Conservation (phyloP, 1,140 invertebrate species). For the Pseudobourletiella spinata region DNA sequence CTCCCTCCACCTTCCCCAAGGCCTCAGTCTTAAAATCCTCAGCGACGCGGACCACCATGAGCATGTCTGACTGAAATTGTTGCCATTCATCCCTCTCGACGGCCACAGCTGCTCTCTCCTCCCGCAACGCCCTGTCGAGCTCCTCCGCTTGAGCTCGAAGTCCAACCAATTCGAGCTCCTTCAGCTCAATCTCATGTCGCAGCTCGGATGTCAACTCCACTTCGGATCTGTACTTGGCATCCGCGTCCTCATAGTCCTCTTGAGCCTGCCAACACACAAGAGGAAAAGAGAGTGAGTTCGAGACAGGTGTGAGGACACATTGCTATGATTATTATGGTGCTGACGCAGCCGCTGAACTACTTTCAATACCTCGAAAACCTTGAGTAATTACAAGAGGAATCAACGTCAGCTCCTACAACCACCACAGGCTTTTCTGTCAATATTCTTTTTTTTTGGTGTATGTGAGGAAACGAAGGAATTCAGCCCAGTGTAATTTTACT, state of each 20-base stretch:
- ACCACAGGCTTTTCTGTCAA: too few species aligned
- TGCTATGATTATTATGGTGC: too few species aligned
- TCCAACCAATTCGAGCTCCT: conserved; percentile 56
- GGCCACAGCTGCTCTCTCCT: conserved; percentile 50
- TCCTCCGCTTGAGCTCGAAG: conserved; percentile 47
- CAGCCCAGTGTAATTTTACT: too few species aligned
- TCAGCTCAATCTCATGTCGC: conserved; percentile 54
- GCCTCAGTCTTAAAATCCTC: conserved; percentile 89
- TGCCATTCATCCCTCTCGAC: conserved; percentile 75
- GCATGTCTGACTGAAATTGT: conserved; percentile 83
- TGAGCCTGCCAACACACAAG: conserved; percentile 7
- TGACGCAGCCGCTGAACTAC: too few species aligned
- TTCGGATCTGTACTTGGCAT: conserved; percentile 57
- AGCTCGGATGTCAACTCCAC: conserved; percentile 45
- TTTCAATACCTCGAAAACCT: too few species aligned
- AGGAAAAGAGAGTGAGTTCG: too few species aligned
- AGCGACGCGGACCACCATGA: conserved; percentile 85
- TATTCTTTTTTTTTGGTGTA: too few species aligned
- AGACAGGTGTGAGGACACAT: too few species aligned
- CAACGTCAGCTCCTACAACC: too few species aligned
- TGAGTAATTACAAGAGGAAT: too few species aligned
- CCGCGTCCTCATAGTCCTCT: conserved; percentile 6
- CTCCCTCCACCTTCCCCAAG: conserved; percentile 63
- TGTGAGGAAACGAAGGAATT: too few species aligned
- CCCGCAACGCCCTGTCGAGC: conserved; percentile 49